Base-by-base conservation (phyloP, 2,888 invertebrate species). In the Lypha dubia region DNA sequence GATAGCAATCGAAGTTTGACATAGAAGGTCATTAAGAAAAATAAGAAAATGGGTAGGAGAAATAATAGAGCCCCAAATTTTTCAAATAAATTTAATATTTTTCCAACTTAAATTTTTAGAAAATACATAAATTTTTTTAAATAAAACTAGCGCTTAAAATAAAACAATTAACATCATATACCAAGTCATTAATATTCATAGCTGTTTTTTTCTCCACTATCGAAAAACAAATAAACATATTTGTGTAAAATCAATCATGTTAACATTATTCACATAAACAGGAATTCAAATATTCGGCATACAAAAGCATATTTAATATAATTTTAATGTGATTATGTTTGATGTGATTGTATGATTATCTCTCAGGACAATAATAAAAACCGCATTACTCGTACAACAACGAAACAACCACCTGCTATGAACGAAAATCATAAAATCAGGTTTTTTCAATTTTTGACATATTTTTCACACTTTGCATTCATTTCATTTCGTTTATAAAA, bases 311-410 rank as follows among this genome's bases (percentile, higher is more conserved):
- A 41, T 77, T 79, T 46, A 70, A 76, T 63, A 44, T 24, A 62
- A 22, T 76, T 82, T 76, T 82, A 82, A 82, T 76, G 63, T 74
- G 35, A 63, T 82, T 58, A 58, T 49, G n/a, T 56, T 56, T 9
- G 46, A 58, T 38, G 51, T 81, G 77, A 84, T 84, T 53, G 63
- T 38, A 58, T 81, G 77, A 84, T 84, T 84, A 84, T 84, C 68
- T 77, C 81, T 56, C 84, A 44, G 49, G 81, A 77, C 77, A 84
- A 81, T 84, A 84, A 84, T 84, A 81, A 81, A 81, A 84, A 81
- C 84, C 84, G 35, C 84, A 81, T 84, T 81, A 84, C n/a, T n/a
- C n/a, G n/a, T n/a, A n/a, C n/a, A n/a, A n/a, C n/a, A n/a, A n/a
- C 81, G 77, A 81, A 58, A 63, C 56, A 77, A 77, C 80, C 84